These are phyloP conservation scores for Oryzias dopingdopingensis DNA, from an alignment of 2,797 vertebrate species.

Conservation along the genomic window DNA sequence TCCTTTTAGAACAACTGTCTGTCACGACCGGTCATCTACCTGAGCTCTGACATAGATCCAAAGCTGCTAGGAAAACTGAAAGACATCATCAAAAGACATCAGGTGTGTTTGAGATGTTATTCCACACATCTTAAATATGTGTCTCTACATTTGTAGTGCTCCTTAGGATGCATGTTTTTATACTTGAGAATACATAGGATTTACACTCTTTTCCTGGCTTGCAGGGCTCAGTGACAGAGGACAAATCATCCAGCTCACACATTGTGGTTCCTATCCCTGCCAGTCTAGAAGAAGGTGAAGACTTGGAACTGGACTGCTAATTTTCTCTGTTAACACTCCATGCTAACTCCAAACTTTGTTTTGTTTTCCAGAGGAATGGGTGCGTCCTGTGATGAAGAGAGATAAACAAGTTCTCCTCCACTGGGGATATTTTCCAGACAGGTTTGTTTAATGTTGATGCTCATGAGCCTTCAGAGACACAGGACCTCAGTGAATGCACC, in stretches of 20 bases:
- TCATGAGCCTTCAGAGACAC: background rate
- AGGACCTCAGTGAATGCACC: too few species aligned
- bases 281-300: slow-evolving; percentile 91
- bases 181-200: background rate
- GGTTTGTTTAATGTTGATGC: slow-evolving; percentile 71
- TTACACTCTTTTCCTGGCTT: slow-evolving; percentile 3
- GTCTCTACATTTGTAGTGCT: background rate
- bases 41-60: slow-evolving; percentile 91
- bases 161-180: background rate
- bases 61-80: slow-evolving; percentile 95
- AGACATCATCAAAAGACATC: slow-evolving; percentile 95
- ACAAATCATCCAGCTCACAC: slow-evolving; percentile 88
- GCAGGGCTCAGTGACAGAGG: slow-evolving; percentile 93
- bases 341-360: background rate
- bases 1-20: slow-evolving; percentile 90
- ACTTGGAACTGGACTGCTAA: background rate
- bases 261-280: slow-evolving; percentile 90
- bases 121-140: background rate
- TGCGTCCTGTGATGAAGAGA: slow-evolving; percentile 95
- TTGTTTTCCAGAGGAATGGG: slow-evolving; percentile 89
- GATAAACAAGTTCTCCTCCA: slow-evolving; percentile 97
- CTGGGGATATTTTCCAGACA: slow-evolving; percentile 98
- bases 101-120: slow-evolving; percentile 72
- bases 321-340: slow-evolving; percentile 9
- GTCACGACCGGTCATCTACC: slow-evolving; percentile 90